Evolutionary conservation across 2,797 vertebrate species (phyloP), one percentile per base, ranked within the genome.

Genomic region (Molossus alvarezi): DNA sequence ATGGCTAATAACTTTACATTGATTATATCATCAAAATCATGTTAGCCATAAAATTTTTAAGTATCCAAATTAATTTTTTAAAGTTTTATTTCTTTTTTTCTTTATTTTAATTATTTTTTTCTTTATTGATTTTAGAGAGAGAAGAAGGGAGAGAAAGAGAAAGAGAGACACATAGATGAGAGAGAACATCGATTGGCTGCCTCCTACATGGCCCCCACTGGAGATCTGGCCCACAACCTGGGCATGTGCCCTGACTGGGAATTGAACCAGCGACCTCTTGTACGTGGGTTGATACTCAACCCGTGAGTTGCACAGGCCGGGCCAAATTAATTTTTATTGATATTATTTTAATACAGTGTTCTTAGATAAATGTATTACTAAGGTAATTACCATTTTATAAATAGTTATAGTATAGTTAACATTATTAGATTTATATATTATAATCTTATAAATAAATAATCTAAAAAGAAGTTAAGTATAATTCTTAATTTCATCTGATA

Each of bases 11-110:
- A 13, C 11, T 73, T 91, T 88, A 48, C 11, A 79, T 12, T 93
- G 41, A 81, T 79, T 79, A 21, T 14, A 55, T 69, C 53, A 88
- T 76, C n/a, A 91, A 55, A 94, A 64, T 85, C 1, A 77, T 89
- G 45, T 94, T 65, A 86, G 45, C 23, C 25, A n/a, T 86, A 57
- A 94, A 93, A 76, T n/a, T 41, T n/a, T 93, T 37, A 88, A 73
- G 79, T 75, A 64, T 25, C n/a, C 15, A 87, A 69, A 25, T 89
- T 83, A 27, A 71, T 65, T 95, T 94, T 92, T 4, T 80, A 45
- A 45, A 45, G 41, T 45, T 45, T 45, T 45, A 45, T 45, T 45
- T 45, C 4, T 45, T 45, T 45, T 45, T 45, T 45, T 45, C 4
- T 45, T 45, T 45, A 45, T 45, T 45, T 45, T 5, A 45, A 45